phyloP scores from a whole-genome alignment of 2,888 invertebrate genomes.

The Dryomyza anilis region DNA sequence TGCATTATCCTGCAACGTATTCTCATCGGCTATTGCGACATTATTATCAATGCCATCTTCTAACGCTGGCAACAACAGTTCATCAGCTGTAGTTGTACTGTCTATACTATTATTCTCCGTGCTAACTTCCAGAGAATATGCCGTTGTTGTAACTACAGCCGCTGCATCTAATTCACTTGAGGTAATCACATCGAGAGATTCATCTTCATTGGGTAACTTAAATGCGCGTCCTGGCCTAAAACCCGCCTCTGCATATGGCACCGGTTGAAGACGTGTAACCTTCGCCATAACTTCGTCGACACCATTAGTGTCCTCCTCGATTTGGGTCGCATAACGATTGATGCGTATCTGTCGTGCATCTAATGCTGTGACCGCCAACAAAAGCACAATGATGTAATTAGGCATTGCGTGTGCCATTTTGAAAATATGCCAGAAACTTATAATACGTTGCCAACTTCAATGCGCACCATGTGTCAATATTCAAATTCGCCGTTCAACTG shows the following conservation, averaged over 20 bases:
- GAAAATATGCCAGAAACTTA: too few relatives aligned
- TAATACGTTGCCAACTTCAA: too few relatives aligned
- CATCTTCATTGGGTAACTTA: too few relatives aligned
- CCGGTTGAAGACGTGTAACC: constrained; percentile 39
- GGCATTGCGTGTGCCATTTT: too few relatives aligned
- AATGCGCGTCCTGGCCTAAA: constrained; percentile 48
- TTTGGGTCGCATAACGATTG: constrained; percentile 46
- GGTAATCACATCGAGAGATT: too few relatives aligned
- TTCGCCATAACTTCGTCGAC: constrained; percentile 34
- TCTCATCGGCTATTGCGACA: constrained; percentile 24
- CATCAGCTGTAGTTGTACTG: too few relatives aligned
- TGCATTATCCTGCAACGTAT: background rate
- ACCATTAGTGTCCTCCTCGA: constrained; percentile 39
- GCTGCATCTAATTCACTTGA: too few relatives aligned
- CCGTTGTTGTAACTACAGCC: too few relatives aligned
- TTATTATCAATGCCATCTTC: constrained; percentile 24
- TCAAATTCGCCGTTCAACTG: constrained; percentile 35
- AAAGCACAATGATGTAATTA: constrained; percentile 29
- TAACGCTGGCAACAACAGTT: too few relatives aligned
- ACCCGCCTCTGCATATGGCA: constrained; percentile 48
- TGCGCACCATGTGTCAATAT: background rate
- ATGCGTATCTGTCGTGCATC: constrained; percentile 49
- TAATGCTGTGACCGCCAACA: constrained; percentile 4
- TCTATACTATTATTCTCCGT: too few relatives aligned
- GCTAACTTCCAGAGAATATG: too few relatives aligned